Base-by-base conservation (phyloP, 2,113 vertebrate genomes). In the Eleginops maclovinus region DNA sequence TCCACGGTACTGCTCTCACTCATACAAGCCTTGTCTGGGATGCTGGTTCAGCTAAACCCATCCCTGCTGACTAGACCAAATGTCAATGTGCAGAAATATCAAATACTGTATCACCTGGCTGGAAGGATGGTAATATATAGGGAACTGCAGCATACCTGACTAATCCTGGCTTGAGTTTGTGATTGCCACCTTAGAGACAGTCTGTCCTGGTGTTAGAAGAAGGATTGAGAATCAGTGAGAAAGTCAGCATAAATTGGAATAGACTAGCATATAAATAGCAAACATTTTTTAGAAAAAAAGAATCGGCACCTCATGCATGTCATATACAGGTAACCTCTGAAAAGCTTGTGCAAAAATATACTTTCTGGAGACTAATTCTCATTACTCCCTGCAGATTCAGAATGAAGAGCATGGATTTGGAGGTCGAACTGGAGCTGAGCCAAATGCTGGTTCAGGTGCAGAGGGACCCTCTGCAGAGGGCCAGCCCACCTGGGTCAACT, bases 401-500 rank as follows among this genome's bases (percentile, higher is more conserved):
- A 71, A 77, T 71, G 95, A 95, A 19, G 55, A 26, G 0, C 62
- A 58, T 9, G 43, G 16, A 19, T 72, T 71, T 49, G 87, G 62
- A 55, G 46, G 68, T 62, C 68, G 79, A 53, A 19, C 49, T 36
- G 87, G 75, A 84, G 71, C 54, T 46, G 88, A 89, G 63, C 14
- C 54, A 28, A 53, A 58, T 40, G 59, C 66, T 12, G 69, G 36
- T 36, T 22, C 58, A n/a, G 80, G 56, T 16, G 11, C 0, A 24
- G 72, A 10, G 26, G 79, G 68, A 10, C 4, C 4, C 75, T 62
- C 44, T 44, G n/a, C 73, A 0, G 88, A 93, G 49, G 49, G 2
- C 0, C 78, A 93, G 46, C 70, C 92, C 58, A 85, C 91, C 55
- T 96, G 96, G 95, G 89, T 95, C 80, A 97, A 96, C 0, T 95